phyloP scores from a whole-genome alignment of 2,113 vertebrate species.

The Ophthalmolycus amberensis region DNA sequence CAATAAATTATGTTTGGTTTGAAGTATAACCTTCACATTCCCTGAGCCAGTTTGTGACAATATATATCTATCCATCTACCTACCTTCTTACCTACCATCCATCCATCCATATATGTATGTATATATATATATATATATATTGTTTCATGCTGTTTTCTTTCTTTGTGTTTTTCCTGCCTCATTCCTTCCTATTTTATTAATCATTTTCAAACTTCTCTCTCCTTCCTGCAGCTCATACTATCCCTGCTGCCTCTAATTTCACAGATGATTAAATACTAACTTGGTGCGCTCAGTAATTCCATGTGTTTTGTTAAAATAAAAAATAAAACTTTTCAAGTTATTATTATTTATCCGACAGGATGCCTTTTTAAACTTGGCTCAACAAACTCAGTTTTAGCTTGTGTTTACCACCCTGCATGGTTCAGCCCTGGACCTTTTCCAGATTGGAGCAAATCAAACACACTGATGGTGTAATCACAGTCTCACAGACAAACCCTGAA shows the following conservation, averaged over 20 bases:
- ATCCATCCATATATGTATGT: too few species aligned
- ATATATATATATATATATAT: too few species aligned
- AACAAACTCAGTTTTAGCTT: neutral
- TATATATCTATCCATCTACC: too few species aligned
- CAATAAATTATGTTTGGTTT: neutral
- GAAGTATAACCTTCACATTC: too few species aligned
- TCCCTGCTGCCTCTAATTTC: slow-evolving; percentile 14
- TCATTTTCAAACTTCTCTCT: neutral
- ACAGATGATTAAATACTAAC: slow-evolving; percentile 24
- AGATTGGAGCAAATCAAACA: slow-evolving; percentile 12
- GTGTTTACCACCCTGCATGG: neutral
- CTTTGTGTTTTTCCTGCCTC: too few species aligned
- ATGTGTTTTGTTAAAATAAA: neutral
- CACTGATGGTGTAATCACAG: neutral
- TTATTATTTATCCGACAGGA: slow-evolving; percentile 1
- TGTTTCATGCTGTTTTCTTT: neutral
- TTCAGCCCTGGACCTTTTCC: neutral
- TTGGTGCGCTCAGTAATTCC: neutral
- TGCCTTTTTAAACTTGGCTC: neutral
- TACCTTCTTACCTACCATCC: too few species aligned
- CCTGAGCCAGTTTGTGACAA: neutral
- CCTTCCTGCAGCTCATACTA: neutral
- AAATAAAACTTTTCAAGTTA: neutral
- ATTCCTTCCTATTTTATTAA: neutral
- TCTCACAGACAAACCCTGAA: neutral